phyloP scores from a whole-genome alignment of 1,140 invertebrate species.

The Frieseomelitta varia region DNA sequence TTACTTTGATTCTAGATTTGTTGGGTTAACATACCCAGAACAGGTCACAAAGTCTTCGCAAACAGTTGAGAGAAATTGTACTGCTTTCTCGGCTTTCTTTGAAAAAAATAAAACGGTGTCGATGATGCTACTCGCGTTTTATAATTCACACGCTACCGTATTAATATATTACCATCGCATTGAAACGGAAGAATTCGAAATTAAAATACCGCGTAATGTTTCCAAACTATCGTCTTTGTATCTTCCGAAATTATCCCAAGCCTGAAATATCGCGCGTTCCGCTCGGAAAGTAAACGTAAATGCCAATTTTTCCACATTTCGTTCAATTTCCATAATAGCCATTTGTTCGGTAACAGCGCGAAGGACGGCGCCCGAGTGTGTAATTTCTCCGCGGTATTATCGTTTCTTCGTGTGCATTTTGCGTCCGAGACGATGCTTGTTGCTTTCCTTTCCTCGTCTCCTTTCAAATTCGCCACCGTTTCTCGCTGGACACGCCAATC shows the following conservation, averaged over 20 bases:
- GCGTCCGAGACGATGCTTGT: too few species aligned
- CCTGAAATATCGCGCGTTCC: not conserved
- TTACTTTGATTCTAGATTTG: too few species aligned
- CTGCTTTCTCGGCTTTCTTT: not conserved
- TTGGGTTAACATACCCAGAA: too few species aligned
- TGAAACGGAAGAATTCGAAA: not conserved
- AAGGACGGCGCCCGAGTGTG: not conserved
- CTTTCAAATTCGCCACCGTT: not conserved
- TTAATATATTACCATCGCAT: not conserved
- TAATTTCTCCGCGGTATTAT: slow-evolving; percentile 3
- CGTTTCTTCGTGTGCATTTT: not conserved
- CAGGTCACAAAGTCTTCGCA: too few species aligned
- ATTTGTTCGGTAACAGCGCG: not conserved
- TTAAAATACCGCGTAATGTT: not conserved
- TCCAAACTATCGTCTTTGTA: not conserved
- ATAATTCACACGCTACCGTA: not conserved
- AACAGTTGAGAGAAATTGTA: not conserved
- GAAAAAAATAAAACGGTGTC: not conserved
- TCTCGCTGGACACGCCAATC: not conserved
- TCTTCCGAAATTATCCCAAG: not conserved
- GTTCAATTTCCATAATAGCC: not conserved
- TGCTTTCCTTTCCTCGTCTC: too few species aligned
- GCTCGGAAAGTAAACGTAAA: not conserved
- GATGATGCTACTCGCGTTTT: not conserved
- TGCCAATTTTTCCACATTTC: not conserved